Conservation (phyloP, 2,113 vertebrate genomes). For the Phylloscopus whistleri region DNA sequence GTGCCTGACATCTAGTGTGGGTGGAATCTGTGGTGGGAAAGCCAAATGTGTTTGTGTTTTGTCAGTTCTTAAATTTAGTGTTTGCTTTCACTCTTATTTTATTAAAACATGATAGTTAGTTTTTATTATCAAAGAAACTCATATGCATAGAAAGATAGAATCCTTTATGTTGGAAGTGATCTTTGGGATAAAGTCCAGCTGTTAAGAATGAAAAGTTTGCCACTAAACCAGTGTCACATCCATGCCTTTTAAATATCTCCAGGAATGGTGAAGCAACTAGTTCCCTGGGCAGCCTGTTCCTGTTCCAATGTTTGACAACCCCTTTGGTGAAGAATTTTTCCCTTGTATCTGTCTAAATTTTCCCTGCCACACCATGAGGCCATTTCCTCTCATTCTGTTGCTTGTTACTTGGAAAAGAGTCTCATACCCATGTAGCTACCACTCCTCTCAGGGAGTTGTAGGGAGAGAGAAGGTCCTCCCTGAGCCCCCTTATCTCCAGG, state of each 20-base stretch:
- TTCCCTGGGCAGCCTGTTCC: background rate
- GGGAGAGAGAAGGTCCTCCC: fast-evolving
- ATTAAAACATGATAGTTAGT: background rate
- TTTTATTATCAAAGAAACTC: background rate
- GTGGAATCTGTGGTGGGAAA: constrained; percentile 6
- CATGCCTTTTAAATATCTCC: background rate
- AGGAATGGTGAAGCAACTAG: background rate
- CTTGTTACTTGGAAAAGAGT: background rate
- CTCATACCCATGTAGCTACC: background rate
- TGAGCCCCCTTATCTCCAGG: background rate
- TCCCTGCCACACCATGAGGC: background rate
- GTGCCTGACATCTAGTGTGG: constrained; percentile 4
- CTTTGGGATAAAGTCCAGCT: background rate
- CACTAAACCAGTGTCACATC: background rate
- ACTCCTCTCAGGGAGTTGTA: background rate
- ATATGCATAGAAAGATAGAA: background rate
- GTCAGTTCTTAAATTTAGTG: background rate
- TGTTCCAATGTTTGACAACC: background rate
- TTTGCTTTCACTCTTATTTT: background rate
- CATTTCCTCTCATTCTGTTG: background rate
- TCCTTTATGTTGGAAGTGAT: background rate
- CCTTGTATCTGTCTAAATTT: background rate
- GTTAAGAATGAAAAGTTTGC: background rate
- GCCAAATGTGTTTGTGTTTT: background rate
- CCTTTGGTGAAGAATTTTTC: background rate